Conservation (phyloP, 2,888 invertebrate species). For the Leptura quadrifasciata region DNA sequence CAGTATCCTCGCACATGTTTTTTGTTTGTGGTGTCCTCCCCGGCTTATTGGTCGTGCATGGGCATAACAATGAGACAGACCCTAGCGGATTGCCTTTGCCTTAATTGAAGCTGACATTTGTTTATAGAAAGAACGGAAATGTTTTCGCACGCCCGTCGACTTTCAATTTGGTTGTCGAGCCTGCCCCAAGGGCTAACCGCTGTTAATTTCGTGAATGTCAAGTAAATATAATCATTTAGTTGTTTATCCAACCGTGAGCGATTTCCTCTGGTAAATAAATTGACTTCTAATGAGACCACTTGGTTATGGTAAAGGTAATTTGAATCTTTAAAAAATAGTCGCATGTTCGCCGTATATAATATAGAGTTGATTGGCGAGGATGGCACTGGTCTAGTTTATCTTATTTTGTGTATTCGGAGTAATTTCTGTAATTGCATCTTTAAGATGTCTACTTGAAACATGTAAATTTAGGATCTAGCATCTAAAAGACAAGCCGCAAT, state of each 20-base stretch:
- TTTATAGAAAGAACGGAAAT: constrained; percentile 31
- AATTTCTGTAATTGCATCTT: not conserved
- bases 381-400: not conserved
- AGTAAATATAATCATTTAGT: constrained; percentile 18
- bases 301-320: not conserved
- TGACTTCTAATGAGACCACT: constrained; percentile 22
- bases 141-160: constrained; percentile 11
- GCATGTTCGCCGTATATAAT: not conserved
- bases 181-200: constrained; percentile 22
- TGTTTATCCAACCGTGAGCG: constrained; percentile 17
- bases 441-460: too few relatives aligned
- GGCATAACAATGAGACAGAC: constrained; percentile 1
- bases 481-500: too few relatives aligned
- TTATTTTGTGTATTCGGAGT: not conserved
- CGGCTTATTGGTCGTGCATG: not conserved
- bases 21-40: not conserved
- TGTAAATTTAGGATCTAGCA: too few relatives aligned
- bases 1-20: not conserved
- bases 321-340: not conserved
- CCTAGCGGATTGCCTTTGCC: not conserved
- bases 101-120: constrained; percentile 28
- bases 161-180: constrained; percentile 32
- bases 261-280: constrained; percentile 16
- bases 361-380: constrained; percentile 7
- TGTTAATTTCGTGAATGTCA: constrained; percentile 22